Base-by-base conservation (phyloP, 2,888 invertebrate genomes). In the Protophormia terraenovae region DNA sequence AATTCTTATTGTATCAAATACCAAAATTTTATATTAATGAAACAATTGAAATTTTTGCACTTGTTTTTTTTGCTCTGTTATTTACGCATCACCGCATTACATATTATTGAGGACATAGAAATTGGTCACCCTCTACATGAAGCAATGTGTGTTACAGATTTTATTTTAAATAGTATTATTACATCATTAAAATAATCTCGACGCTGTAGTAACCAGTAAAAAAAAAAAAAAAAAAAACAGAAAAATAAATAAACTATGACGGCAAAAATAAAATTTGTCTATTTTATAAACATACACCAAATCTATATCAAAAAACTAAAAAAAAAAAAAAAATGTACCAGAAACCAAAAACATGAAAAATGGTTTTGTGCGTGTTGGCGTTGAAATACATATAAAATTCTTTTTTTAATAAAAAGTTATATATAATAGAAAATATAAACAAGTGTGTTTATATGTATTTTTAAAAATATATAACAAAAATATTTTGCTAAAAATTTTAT, bases 281-380 rank as follows among this genome's bases (percentile, higher is more conserved):
- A 55, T 69, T 76, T 64, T 71, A 47, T 55, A 76, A 62, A 64
- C 45, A 64, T 27, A 62, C 35, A 81, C n/a, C 50, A 76, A 69
- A 60, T 35, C 4, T 62, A 32, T 32, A 32, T 10, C 32, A 32
- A 32, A 32, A 32, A 32, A 24, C 12, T 12, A 22, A 53, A 14
- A 1, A 12, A 55, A 55, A 29, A 55, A 38, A 29, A 41, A 62
- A 62, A 71, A 16, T 32, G 4, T 62, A 45, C 60, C 75, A 69
- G 41, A 76, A 76, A 75, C 1, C 16, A 53, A 45, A 41, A 62
- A 53, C 71, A 41, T 71, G 50, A 80, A 72, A 72, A 66, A 64
- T 79, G 27, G 45, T 60, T 41, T 66, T 22, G 12, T 82, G 76
- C 62, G 76, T 71, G 82, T 76, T 82, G 82, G 76, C 82, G 76